Evolutionary conservation across 2,888 invertebrate genomes (phyloP), one percentile per base, ranked within the genome.

Genomic region (Allolobophora icterica): DNA sequence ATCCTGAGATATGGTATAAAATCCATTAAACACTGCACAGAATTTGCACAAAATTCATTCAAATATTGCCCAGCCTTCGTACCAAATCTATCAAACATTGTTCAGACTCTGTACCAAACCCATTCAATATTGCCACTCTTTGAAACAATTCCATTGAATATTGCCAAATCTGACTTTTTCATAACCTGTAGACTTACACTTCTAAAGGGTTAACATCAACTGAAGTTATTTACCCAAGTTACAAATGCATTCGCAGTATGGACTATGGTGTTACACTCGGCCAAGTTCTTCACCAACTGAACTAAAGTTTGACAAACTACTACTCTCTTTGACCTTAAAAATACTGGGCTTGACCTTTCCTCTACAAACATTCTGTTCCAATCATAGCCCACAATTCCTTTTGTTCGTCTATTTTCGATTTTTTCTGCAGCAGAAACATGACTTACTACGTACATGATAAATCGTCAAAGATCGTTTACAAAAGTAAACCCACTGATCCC

Each of bases 391-490:
- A n/a, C 71, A 71, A 30, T 71, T 71, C 71, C n/a, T 71, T n/a
- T n/a, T 71, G 71, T 71, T 71, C 71, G 71, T 71, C n/a, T n/a
- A 71, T 71, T n/a, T 71, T 71, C 13, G 17, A 71, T n/a, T n/a
- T 71, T 24, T n/a, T n/a, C 30, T n/a, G 71, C 6, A 11, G 71
- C 71, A 71, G 11, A 30, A 8, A 71, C n/a, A 30, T n/a, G 8
- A 71, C 71, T 58, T 58, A 58, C 58, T 8, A 71, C 3, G 30
- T 13, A 71, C 71, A 71, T 30, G 71, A 71, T n/a, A 71, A 30
- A n/a, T 71, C 71, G n/a, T 71, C 52, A 52, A 71, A n/a, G n/a
- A 30, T n/a, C n/a, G n/a, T 71, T 71, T 71, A 71, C n/a, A 71
- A 71, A 71, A 71, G 71, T 13, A 17, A 71, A n/a, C 71, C 71